Evolutionary conservation across 2,797 vertebrate species (phyloP), one percentile per base, ranked within the genome.

Genomic region (Clamator glandarius): DNA sequence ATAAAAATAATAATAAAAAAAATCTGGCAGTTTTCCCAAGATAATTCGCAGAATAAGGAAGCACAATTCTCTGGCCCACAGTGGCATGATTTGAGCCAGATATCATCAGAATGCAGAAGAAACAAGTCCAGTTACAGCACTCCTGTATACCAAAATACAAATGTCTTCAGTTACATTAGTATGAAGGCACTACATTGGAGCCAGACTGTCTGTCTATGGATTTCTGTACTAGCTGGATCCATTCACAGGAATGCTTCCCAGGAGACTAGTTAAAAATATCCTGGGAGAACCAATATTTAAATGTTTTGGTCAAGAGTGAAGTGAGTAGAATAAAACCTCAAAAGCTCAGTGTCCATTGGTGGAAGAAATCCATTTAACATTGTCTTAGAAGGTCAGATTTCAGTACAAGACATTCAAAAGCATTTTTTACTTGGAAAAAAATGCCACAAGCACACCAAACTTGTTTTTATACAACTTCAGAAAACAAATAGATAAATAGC

Each of bases 171-270:
- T 87, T 89, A 73, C 3, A 12, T 91, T 96, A 96, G 92, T 83
- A 93, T 24, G 67, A 89, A 96, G 93, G 84, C 94, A 93, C 96
- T 96, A 96, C 95, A 96, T 50, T 96, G 97, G 97, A 97, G 97
- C 96, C 97, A 98, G 98, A 96, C 97, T 97, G 97, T 97, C 98
- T 98, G 97, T 94, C 97, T 97, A 77, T 85, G 90, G 85, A 96
- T 84, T 96, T 96, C 81, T 97, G 85, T 78, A 91, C 92, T 79
- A 92, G 59, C 67, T 48, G 93, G 94, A 95, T 94, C 96, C 95
- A 95, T 98, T 94, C 90, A 94, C 64, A 90, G 95, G 87, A 97
- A 97, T 97, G 64, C 46, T 68, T 97, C 94, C 75, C 95, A 85
- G 77, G 92, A 97, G 51, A 90, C 63, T 84, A 94, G 86, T 74